A percentile compares a stretch with the other conserved stretches of the same genome.
These are phyloP conservation scores for Heliconius charithonia DNA, from an alignment of 2,888 invertebrate species.

Conservation along the genomic window DNA sequence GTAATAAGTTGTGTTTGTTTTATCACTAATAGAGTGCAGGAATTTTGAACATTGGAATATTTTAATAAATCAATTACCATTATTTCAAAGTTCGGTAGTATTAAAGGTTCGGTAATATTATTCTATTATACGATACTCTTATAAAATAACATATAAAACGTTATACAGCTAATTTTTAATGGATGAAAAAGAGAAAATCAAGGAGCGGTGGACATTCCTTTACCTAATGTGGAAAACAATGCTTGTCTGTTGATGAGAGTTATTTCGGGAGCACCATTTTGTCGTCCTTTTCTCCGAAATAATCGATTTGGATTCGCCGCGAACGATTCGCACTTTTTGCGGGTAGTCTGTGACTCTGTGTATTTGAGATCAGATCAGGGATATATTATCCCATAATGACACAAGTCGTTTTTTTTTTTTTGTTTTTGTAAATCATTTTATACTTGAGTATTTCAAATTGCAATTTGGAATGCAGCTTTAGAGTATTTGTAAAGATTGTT, in stretches of 20 bases:
- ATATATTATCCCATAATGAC: not conserved
- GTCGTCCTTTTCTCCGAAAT: slow-evolving; percentile 35
- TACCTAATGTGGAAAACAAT: slow-evolving; percentile 82
- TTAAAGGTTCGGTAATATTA: no score
- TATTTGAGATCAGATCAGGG: slow-evolving; percentile 6
- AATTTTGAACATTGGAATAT: no score
- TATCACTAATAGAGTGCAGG: no score
- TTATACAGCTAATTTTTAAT: slow-evolving; percentile 56
- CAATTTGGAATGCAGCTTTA: not conserved
- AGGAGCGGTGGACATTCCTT: slow-evolving; percentile 64
- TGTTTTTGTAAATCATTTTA: no score
- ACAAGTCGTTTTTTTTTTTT: not conserved
- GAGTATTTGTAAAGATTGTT: not conserved
- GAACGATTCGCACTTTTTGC: slow-evolving; percentile 36
- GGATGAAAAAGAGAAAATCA: slow-evolving; percentile 62
- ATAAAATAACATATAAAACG: not conserved
- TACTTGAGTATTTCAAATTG: not conserved
- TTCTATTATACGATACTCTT: not conserved
- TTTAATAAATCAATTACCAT: no score
- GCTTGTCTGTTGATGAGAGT: slow-evolving; percentile 52
- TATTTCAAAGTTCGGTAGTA: no score
- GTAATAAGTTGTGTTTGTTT: no score
- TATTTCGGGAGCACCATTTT: slow-evolving; percentile 53
- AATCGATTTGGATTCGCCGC: slow-evolving; percentile 42
- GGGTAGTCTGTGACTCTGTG: slow-evolving; percentile 23